These are phyloP conservation scores for Sturmia bella DNA, from an alignment of 2,888 invertebrate genomes.

Conservation along the genomic window DNA sequence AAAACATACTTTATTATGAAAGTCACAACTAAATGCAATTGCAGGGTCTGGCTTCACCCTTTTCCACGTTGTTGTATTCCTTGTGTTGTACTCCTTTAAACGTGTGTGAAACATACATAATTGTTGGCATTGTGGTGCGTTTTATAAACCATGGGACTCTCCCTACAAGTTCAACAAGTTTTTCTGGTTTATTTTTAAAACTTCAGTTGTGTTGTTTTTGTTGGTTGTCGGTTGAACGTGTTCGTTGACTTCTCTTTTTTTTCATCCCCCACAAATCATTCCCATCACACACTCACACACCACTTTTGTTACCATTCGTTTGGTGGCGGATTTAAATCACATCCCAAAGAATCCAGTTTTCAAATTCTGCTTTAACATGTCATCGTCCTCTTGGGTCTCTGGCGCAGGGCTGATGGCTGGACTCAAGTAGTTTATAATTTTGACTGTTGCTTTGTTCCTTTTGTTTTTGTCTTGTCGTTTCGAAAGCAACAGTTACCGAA, in stretches of 20 bases:
- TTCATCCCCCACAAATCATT: constrained; percentile 62
- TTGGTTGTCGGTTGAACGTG: constrained; percentile 26
- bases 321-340: constrained; percentile 5
- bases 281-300: neutral
- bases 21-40: constrained; percentile 41
- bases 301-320: neutral
- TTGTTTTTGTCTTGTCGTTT: neutral
- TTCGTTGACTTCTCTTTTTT: constrained; percentile 15
- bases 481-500: constrained; percentile 10
- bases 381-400: constrained; percentile 55
- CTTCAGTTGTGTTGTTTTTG: neutral
- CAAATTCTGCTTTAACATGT: constrained; percentile 51
- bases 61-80: neutral
- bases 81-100: neutral
- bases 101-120: neutral
- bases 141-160: constrained; percentile 18
- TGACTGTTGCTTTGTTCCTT: constrained; percentile 33
- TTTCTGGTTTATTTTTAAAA: constrained; percentile 65
- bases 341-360: constrained; percentile 21
- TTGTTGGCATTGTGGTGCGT: constrained; percentile 4
- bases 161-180: constrained; percentile 68
- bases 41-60: neutral
- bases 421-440: neutral
- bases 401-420: neutral
- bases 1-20: constrained; percentile 2